Conservation (phyloP, 2,113 vertebrate species). For the Montifringilla adamsi region DNA sequence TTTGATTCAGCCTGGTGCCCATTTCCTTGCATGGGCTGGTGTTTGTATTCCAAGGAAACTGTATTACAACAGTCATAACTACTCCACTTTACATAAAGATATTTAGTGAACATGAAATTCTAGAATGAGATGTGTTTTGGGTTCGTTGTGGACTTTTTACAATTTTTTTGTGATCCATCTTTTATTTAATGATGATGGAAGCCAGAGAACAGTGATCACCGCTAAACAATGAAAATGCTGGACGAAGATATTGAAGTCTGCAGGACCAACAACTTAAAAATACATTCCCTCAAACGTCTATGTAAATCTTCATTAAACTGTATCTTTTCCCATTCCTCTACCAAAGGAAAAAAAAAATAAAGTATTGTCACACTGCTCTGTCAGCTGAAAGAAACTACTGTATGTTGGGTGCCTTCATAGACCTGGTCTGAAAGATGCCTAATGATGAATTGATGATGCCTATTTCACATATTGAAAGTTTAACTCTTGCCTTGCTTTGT, state of each 20-base stretch:
- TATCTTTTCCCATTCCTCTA: background rate
- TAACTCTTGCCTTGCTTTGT: background rate
- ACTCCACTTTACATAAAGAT: background rate
- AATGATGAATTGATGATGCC: background rate
- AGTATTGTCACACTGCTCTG: background rate
- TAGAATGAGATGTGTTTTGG: background rate
- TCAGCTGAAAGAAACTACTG: background rate
- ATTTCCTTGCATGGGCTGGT: background rate
- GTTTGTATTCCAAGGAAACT: background rate
- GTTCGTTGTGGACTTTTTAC: background rate
- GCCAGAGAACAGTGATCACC: background rate
- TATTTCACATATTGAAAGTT: background rate
- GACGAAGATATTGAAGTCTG: background rate
- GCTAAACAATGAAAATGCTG: background rate
- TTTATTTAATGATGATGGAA: background rate
- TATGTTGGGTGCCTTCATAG: background rate
- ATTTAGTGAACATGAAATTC: background rate
- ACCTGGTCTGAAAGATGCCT: background rate
- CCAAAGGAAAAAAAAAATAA: background rate
- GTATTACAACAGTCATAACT: background rate
- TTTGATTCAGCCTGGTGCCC: background rate
- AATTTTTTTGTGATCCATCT: background rate
- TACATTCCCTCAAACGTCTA: background rate
- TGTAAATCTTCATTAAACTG: background rate
- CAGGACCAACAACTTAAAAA: background rate